Percentiles rank a stretch among this genome's conserved stretches.
phyloP scores from a whole-genome alignment of 2,113 vertebrate species.

The Xenopus borealis region DNA sequence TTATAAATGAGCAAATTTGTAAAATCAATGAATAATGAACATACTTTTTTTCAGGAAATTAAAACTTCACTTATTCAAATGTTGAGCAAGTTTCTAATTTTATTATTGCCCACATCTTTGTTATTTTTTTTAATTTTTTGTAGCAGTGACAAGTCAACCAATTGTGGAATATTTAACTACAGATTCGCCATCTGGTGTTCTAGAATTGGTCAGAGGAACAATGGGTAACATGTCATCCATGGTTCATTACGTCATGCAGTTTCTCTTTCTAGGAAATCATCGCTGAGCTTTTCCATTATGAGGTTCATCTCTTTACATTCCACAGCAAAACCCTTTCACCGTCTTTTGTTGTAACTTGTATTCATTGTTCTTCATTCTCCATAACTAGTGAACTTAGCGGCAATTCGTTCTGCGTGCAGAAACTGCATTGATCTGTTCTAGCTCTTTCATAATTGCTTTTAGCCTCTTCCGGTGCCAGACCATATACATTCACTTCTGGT shows the following conservation, averaged over 20 bases:
- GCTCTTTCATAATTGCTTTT: constrained; percentile 8
- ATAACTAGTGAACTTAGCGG: constrained; percentile 8
- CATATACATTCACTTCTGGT: background rate
- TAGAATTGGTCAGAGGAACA: constrained; percentile 71
- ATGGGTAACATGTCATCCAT: constrained; percentile 63
- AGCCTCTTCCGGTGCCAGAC: background rate
- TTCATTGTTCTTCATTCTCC: constrained; percentile 5
- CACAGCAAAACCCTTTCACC: background rate
- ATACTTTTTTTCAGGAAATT: constrained; percentile 20
- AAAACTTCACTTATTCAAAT: background rate
- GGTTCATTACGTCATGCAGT: constrained; percentile 2
- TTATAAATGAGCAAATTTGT: background rate
- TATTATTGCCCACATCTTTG: constrained; percentile 44
- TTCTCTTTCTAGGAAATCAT: constrained; percentile 35
- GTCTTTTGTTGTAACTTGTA: background rate
- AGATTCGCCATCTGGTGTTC: constrained; percentile 64
- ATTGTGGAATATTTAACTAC: constrained; percentile 67
- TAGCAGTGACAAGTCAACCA: constrained; percentile 68
- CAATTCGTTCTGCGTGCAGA: constrained; percentile 1
- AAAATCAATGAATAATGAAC: background rate
- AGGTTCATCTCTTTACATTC: background rate
- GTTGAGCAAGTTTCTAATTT: constrained; percentile 47
- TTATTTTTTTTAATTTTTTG: constrained; percentile 61
- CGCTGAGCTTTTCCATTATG: constrained; percentile 21
- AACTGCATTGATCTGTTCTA: background rate